These are phyloP conservation scores for Mobula hypostoma DNA, from an alignment of 2,113 vertebrate genomes.

Conservation along the genomic window DNA sequence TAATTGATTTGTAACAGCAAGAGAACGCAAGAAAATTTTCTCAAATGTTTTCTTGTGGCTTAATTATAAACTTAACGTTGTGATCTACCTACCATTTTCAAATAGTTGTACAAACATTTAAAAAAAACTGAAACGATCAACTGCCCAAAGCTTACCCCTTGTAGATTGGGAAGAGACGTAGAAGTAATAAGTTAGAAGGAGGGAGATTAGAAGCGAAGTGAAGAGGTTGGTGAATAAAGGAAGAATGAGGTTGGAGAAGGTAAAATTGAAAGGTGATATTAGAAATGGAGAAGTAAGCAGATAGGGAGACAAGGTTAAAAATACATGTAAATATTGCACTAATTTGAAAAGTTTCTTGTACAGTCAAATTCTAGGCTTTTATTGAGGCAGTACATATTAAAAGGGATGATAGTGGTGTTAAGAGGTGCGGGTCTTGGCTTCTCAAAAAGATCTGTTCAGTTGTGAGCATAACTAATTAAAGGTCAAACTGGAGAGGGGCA, in stretches of 20 bases:
- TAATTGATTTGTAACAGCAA: background rate
- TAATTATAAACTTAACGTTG: background rate
- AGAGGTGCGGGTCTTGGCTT: background rate
- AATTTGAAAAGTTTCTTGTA: background rate
- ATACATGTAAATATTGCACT: background rate
- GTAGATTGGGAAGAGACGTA: background rate
- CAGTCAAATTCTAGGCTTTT: background rate
- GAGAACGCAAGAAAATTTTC: background rate
- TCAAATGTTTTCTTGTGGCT: background rate
- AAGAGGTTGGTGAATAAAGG: background rate
- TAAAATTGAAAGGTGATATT: background rate
- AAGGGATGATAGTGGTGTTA: background rate
- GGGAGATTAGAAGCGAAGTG: background rate
- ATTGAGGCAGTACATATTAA: background rate
- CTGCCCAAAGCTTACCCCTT: background rate
- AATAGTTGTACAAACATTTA: background rate
- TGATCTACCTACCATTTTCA: background rate
- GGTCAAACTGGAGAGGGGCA: background rate
- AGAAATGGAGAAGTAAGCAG: background rate
- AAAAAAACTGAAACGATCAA: background rate
- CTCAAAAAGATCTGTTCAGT: background rate
- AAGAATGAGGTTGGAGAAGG: background rate
- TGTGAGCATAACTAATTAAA: background rate
- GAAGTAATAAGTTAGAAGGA: background rate
- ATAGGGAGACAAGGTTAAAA: background rate